A percentile compares a stretch with the other conserved stretches of the same genome.
Evolutionary conservation across 1,140 invertebrate genomes (phyloP).

Genomic region (Helicoverpa armigera): DNA sequence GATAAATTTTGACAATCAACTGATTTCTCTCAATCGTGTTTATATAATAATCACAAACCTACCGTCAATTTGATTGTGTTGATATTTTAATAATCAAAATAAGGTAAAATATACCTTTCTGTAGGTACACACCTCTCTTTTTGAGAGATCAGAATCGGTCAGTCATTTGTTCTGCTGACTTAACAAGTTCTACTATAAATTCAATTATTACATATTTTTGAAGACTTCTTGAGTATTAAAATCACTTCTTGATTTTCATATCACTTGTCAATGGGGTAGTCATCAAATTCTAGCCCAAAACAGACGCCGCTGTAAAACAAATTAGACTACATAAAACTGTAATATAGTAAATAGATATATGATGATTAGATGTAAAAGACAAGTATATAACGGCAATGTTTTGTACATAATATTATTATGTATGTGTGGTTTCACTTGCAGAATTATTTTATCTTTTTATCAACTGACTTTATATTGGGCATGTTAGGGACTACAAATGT

Average conservation of each 20-base stretch:
- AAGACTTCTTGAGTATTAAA: no score
- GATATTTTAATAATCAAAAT: no score
- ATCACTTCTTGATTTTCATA: not conserved
- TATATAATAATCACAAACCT: no score
- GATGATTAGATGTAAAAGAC: conserved; percentile 39
- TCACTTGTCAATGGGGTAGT: not conserved
- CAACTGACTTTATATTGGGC: conserved; percentile 11
- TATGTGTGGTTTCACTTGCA: conserved; percentile 15
- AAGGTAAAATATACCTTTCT: not conserved
- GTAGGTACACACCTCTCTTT: no score
- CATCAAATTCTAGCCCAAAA: conserved; percentile 3
- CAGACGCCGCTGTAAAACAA: conserved; percentile 8
- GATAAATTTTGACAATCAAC: no score
- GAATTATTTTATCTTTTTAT: conserved; percentile 11
- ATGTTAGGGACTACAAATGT: conserved; percentile 20
- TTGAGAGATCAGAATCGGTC: no score
- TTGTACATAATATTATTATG: conserved; percentile 45
- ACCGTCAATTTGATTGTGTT: no score
- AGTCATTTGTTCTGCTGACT: no score
- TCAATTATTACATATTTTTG: no score
- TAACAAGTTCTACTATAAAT: no score
- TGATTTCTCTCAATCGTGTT: no score
- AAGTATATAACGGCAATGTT: conserved; percentile 24
- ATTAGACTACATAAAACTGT: conserved; percentile 25
- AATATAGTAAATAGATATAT: conserved; percentile 45